Evolutionary conservation across 2,113 vertebrate species (phyloP).

Genomic region (Platanista minor): DNA sequence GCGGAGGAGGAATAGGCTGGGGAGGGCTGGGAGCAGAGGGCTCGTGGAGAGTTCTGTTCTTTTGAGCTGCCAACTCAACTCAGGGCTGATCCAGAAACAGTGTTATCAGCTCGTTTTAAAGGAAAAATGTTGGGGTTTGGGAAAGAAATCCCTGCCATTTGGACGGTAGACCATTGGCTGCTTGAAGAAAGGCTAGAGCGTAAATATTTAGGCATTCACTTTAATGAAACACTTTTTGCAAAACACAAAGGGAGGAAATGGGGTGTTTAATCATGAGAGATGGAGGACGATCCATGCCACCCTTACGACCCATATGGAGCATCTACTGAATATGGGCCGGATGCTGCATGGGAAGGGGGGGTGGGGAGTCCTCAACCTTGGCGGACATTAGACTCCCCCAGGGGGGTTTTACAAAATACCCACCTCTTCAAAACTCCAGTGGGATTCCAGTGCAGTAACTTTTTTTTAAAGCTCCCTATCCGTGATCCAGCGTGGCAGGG

Average conservation of each 20-base stretch:
- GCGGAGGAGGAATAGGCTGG: fast-evolving
- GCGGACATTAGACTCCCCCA: background rate
- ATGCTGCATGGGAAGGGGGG: fast-evolving
- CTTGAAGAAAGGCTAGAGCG: background rate
- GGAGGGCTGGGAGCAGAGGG: fast-evolving
- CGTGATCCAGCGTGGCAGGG: background rate
- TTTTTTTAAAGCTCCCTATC: background rate
- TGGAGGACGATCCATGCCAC: fast-evolving
- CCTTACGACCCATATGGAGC: background rate
- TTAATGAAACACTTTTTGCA: background rate
- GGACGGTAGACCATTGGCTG: background rate
- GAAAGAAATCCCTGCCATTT: background rate
- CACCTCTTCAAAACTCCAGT: background rate
- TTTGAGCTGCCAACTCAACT: background rate
- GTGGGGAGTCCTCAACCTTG: background rate
- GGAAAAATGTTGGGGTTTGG: background rate
- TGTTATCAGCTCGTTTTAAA: background rate
- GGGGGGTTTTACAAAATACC: background rate
- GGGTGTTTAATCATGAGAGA: background rate
- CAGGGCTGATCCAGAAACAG: background rate
- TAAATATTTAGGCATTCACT: background rate
- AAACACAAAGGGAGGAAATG: background rate
- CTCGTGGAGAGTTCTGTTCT: background rate
- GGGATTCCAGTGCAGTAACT: background rate
- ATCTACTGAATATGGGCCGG: background rate